These are phyloP conservation scores for Zaprionus davidi DNA, from an alignment of 1,140 invertebrate species.

Conservation along the genomic window DNA sequence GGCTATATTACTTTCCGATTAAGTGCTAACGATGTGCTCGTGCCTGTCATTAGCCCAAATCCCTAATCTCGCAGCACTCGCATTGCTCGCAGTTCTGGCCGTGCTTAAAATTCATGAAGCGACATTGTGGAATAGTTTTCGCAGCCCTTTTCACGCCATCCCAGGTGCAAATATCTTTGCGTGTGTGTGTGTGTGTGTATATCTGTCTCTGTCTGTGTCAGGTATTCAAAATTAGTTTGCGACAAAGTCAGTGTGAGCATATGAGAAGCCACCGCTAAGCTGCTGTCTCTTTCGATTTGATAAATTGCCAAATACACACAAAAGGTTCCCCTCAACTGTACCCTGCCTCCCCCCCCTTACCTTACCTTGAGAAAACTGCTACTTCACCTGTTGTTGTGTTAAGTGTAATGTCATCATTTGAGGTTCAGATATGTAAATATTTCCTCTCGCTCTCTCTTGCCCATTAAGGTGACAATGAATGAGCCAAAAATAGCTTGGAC, in stretches of 20 bases:
- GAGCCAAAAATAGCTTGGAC: slow-evolving; percentile 13
- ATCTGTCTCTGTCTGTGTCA: not conserved
- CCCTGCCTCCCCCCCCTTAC: not conserved
- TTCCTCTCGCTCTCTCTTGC: not conserved
- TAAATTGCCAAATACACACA: slow-evolving; percentile 60
- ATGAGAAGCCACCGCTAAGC: slow-evolving; percentile 35
- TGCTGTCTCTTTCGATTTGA: slow-evolving; percentile 70
- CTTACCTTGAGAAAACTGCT: slow-evolving; percentile 8
- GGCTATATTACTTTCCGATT: slow-evolving; percentile 76
- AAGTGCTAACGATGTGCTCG: slow-evolving; percentile 74
- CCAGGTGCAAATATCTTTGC: slow-evolving; percentile 17
- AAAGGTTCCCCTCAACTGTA: slow-evolving; percentile 24
- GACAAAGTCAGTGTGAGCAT: slow-evolving; percentile 15
- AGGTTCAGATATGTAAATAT: slow-evolving; percentile 29
- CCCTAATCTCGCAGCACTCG: slow-evolving; percentile 27
- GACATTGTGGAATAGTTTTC: slow-evolving; percentile 39
- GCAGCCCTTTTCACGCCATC: slow-evolving; percentile 37
- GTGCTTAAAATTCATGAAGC: slow-evolving; percentile 73
- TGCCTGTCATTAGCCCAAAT: slow-evolving; percentile 63
- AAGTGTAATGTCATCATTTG: slow-evolving; percentile 47
- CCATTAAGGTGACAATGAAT: slow-evolving; percentile 29
- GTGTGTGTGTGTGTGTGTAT: not conserved
- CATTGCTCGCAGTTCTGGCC: slow-evolving; percentile 30
- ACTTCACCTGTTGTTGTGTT: slow-evolving; percentile 37
- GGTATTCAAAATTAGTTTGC: slow-evolving; percentile 55